phyloP scores from a whole-genome alignment of 2,888 invertebrate genomes.

The Trichogramma dendrolimi region DNA sequence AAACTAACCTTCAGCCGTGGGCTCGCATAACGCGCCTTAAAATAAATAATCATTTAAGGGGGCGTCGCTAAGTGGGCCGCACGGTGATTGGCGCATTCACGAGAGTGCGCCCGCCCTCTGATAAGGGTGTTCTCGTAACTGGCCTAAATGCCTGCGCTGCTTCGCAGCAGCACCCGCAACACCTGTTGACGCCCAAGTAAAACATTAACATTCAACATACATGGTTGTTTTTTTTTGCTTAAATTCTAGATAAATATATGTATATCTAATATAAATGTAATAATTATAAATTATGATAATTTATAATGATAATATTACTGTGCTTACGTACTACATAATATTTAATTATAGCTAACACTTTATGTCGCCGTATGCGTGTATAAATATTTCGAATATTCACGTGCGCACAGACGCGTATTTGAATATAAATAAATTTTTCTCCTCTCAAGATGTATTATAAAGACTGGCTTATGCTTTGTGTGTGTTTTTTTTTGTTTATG shows the following conservation, averaged over 20 bases:
- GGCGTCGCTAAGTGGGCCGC: slow-evolving; percentile 26
- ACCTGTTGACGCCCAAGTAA: slow-evolving; percentile 41
- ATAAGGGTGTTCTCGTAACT: slow-evolving; percentile 95
- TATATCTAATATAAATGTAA: not conserved
- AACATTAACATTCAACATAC: slow-evolving; percentile 32
- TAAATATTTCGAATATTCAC: too few relatives aligned
- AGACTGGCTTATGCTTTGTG: too few relatives aligned
- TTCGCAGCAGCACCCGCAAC: slow-evolving; percentile 82
- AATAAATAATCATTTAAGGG: slow-evolving; percentile 10
- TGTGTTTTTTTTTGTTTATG: too few relatives aligned
- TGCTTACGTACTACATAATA: slow-evolving; percentile 21
- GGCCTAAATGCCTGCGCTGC: slow-evolving; percentile 77
- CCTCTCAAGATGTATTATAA: too few relatives aligned
- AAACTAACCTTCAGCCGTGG: slow-evolving; percentile 50
- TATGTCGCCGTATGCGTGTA: too few relatives aligned
- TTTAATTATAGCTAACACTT: slow-evolving; percentile 8
- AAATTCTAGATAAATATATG: not conserved
- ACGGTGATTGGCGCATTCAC: slow-evolving; percentile 50
- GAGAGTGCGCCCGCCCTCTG: slow-evolving; percentile 88
- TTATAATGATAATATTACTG: not conserved
- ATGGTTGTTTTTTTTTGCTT: slow-evolving; percentile 9
- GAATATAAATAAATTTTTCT: too few relatives aligned
- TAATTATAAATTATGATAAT: not conserved
- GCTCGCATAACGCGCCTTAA: slow-evolving; percentile 21
- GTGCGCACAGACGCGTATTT: too few relatives aligned